Evolutionary conservation across 2,888 invertebrate species (phyloP).

Genomic region (Thysanoteuthis rhombus): DNA sequence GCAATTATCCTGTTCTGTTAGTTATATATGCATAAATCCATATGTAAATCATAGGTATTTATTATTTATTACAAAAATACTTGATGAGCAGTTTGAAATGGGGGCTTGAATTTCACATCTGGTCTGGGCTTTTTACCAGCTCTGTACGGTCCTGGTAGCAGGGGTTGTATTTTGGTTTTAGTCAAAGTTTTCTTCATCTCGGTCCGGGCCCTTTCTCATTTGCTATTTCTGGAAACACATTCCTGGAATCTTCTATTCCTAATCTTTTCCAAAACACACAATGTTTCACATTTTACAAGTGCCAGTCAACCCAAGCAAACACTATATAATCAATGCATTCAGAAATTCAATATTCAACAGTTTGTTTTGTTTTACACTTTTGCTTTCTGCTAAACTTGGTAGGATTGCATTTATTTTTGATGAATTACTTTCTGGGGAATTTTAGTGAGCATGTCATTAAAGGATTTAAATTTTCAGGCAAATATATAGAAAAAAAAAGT

Average conservation of each 20-base stretch:
- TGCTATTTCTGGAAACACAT: neutral
- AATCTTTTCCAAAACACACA: neutral
- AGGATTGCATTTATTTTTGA: neutral
- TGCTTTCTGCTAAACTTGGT: neutral
- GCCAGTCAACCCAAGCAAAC: neutral
- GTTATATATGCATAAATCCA: too few species aligned
- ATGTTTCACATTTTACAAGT: neutral
- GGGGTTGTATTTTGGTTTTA: neutral
- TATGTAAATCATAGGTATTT: too few species aligned
- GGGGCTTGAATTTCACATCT: too few species aligned
- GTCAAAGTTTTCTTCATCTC: neutral
- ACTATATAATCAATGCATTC: neutral
- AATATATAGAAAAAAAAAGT: neutral
- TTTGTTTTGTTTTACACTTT: neutral
- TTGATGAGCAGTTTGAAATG: too few species aligned
- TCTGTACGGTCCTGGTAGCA: too few species aligned
- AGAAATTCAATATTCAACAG: slow-evolving; percentile 12
- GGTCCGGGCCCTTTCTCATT: neutral
- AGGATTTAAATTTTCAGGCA: neutral
- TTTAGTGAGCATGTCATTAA: neutral
- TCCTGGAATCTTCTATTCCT: neutral
- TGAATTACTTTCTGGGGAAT: neutral
- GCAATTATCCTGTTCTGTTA: too few species aligned
- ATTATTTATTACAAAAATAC: too few species aligned
- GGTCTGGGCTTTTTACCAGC: too few species aligned